These are phyloP conservation scores for Saccopteryx bilineata DNA, from an alignment of 2,113 vertebrate genomes.

Conservation along the genomic window DNA sequence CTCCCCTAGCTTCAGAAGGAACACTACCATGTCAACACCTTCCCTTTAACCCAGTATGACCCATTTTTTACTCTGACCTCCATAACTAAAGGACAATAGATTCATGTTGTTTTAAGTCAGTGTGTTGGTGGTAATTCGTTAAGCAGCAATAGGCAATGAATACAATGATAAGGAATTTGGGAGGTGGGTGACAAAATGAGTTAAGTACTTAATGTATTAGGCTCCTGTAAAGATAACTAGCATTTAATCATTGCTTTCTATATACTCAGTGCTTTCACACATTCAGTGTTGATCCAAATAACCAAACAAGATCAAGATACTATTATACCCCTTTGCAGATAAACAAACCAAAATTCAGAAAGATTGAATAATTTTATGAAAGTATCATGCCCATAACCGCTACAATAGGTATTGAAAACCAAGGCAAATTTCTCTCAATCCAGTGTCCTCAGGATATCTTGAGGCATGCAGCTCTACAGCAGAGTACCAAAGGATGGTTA, in stretches of 20 bases:
- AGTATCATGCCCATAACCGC: neutral
- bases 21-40: neutral
- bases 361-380: neutral
- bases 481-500: neutral
- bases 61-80: neutral
- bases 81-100: neutral
- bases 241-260: neutral
- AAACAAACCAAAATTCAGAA: conserved; percentile 59
- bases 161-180: neutral
- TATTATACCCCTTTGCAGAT: neutral
- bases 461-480: neutral
- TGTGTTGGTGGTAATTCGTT: neutral
- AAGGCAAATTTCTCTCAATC: neutral
- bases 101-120: neutral
- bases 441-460: neutral
- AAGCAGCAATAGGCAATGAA: conserved; percentile 20
- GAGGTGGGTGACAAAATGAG: neutral
- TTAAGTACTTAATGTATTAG: neutral
- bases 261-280: neutral
- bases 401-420: neutral
- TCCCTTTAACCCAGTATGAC: neutral
- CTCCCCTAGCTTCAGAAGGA: neutral
- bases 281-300: neutral
- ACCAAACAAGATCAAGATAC: neutral
- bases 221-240: neutral